Base-by-base conservation (phyloP, 2,113 vertebrate species). In the Cygnus buccinator region DNA sequence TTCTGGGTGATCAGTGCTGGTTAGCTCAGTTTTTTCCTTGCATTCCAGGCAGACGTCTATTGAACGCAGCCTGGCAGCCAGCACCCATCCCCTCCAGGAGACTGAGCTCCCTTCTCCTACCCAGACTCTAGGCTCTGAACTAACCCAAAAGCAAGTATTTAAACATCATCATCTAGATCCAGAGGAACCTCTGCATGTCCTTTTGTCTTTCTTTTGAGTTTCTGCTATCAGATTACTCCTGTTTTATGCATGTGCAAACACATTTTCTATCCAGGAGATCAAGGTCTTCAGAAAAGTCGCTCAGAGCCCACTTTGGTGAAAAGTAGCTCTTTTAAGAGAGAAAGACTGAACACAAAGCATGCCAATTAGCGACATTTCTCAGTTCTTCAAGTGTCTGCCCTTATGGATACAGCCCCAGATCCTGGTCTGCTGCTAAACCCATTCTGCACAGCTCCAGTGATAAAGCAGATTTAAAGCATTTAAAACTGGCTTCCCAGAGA, bases 341-440 rank as follows among this genome's bases (percentile, higher is more conserved):
- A 46, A 0, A 0, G 10, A 7, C 33, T 52, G 77, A 94, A 93
- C 62, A 76, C 10, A 78, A 84, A 89, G 35, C 72, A 48, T 41
- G 8, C 8, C 67, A 50, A 67, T 78, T 59, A 78, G 46, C 20
- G 31, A 65, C 35, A 80, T 14, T 84, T 86, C 46, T 59, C 66
- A 79, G 52, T 26, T 28, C 9, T 84, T 63, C 41, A 74, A 2
- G 74, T 1, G 0, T 54, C 67, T 81, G 35, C 33, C n/a, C 29
- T 59, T 55, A n/a, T 3, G 33, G n/a, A 43, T 73, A 58, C 2
- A 77, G 50, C 22, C 33, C 25, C 61, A 48, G 72, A 71, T 48
- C 63, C 22, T 17, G 67, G 41, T 55, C 82, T 89, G 35, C 44
- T 93, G 82, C 72, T 74, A 97, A 94, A 91, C 37, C 35, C 59